A percentile compares a stretch with the other conserved stretches of the same genome.
Conservation (phyloP, 1,140 invertebrate species). For the Tetragonula clypearis region DNA sequence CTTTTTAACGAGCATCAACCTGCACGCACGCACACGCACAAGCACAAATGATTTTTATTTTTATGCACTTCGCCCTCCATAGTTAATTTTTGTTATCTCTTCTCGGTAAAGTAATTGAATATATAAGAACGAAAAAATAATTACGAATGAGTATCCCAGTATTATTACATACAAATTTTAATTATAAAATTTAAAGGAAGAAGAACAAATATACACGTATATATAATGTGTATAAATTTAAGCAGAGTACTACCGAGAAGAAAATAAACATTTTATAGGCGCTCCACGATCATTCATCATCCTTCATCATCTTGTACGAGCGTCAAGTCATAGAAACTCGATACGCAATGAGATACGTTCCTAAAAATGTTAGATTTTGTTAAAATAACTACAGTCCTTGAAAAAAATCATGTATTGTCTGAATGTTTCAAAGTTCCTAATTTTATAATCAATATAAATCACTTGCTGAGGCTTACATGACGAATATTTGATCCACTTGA, state of each 20-base stretch:
- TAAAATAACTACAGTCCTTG: neutral
- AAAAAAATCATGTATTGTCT: neutral
- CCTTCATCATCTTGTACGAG: constrained; percentile 65
- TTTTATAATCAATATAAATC: neutral
- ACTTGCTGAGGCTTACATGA: neutral
- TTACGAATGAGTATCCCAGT: neutral
- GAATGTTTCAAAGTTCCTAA: constrained; percentile 25
- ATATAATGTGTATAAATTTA: neutral
- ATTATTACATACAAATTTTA: neutral
- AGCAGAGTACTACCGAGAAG: constrained; percentile 21
- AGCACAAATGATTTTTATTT: constrained; percentile 8
- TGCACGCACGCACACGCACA: constrained; percentile 52
- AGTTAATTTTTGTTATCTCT: constrained; percentile 33
- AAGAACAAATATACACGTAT: neutral
- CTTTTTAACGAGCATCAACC: constrained; percentile 20
- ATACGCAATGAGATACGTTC: constrained; percentile 34
- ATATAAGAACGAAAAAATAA: too few relatives aligned
- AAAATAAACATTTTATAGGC: constrained; percentile 47
- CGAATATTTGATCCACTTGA: neutral
- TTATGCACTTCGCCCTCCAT: constrained; percentile 35
- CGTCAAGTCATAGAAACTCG: constrained; percentile 72
- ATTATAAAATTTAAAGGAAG: neutral
- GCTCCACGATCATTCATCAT: constrained; percentile 70
- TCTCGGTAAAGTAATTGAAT: constrained; percentile 1
- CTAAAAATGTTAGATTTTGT: neutral